These are phyloP conservation scores for Mycalesis mineus DNA, from an alignment of 2,888 invertebrate genomes.

Conservation along the genomic window DNA sequence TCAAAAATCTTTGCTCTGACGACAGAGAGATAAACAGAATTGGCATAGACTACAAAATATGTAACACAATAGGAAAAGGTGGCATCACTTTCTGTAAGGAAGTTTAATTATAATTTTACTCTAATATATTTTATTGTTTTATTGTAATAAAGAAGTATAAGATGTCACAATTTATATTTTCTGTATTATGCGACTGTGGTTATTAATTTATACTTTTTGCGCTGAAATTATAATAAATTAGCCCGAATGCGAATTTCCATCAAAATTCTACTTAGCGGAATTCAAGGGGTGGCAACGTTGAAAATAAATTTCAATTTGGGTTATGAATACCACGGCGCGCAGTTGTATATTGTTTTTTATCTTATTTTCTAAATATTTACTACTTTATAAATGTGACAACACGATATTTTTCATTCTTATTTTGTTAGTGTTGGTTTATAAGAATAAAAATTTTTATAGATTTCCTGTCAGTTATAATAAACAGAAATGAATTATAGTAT, in stretches of 20 bases:
- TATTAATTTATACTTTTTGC: constrained; percentile 26
- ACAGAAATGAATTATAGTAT: too few species aligned
- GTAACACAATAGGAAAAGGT: too few species aligned
- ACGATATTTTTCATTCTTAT: neutral
- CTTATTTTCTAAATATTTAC: neutral
- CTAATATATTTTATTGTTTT: neutral
- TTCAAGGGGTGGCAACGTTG: constrained; percentile 64
- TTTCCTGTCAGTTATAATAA: neutral
- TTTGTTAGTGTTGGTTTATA: neutral
- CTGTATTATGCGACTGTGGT: constrained; percentile 11
- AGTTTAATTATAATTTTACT: neutral
- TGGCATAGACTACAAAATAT: too few species aligned
- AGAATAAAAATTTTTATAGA: neutral
- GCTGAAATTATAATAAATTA: constrained; percentile 45
- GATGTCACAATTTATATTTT: constrained; percentile 1
- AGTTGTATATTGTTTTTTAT: constrained; percentile 22
- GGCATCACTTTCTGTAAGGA: too few species aligned
- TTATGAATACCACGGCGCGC: constrained; percentile 39
- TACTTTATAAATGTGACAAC: neutral
- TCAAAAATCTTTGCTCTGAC: neutral
- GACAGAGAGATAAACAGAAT: too few species aligned
- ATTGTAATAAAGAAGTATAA: neutral
- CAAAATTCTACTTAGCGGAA: constrained; percentile 70
- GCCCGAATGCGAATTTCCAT: constrained; percentile 65
- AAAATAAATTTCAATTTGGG: constrained; percentile 70